Conservation (phyloP, 2,113 vertebrate genomes). For the Cololabis saira region DNA sequence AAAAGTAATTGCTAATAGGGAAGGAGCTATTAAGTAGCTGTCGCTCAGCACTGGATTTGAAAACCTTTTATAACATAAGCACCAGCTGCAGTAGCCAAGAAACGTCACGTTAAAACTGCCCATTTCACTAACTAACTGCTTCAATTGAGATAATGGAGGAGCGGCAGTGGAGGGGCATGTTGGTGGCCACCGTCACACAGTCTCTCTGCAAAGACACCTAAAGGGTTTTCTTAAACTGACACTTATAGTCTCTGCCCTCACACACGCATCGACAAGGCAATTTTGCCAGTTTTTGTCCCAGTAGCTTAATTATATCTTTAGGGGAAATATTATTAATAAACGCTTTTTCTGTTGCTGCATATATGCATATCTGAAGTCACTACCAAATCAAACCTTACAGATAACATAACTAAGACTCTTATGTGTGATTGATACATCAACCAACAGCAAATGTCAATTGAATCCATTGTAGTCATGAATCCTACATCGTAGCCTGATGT, state of each 20-base stretch:
- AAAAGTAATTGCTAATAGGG: constrained; percentile 61
- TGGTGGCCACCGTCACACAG: constrained; percentile 13
- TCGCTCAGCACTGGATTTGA: constrained; percentile 42
- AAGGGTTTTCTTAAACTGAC: constrained; percentile 21
- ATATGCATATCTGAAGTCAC: too few species aligned
- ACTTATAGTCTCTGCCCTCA: neutral
- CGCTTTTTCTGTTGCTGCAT: too few species aligned
- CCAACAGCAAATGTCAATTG: too few species aligned
- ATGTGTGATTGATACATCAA: too few species aligned
- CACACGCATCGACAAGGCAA: constrained; percentile 13
- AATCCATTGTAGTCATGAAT: neutral
- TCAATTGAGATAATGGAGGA: constrained; percentile 69
- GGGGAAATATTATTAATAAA: too few species aligned
- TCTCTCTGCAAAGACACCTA: constrained; percentile 9
- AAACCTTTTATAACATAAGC: constrained; percentile 61
- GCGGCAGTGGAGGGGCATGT: constrained; percentile 34
- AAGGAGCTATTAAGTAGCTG: constrained; percentile 49
- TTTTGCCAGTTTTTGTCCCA: constrained; percentile 8
- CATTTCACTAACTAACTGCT: constrained; percentile 63
- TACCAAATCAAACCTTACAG: too few species aligned
- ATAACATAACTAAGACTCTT: too few species aligned
- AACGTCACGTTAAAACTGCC: constrained; percentile 46
- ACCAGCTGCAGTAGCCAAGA: constrained; percentile 63
- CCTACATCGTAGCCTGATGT: too few species aligned
- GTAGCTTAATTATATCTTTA: neutral